Base-by-base conservation (phyloP, 2,113 vertebrate genomes). In the Hiodon alosoides region DNA sequence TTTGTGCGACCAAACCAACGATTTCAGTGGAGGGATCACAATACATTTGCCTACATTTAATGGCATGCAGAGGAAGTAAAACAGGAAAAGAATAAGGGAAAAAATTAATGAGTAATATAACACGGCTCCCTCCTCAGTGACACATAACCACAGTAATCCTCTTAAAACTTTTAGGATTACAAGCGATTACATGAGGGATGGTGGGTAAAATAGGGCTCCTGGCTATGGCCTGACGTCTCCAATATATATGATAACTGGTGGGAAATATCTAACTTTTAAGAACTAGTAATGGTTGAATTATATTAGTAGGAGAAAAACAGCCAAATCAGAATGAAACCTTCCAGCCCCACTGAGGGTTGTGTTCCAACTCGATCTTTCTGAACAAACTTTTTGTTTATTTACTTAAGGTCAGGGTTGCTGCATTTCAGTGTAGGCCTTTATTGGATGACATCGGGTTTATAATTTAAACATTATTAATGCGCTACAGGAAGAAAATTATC, bases 231-330 rank as follows among this genome's bases (percentile, higher is more conserved):
- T 5, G 51, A 73, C 77, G 78, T 76, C 31, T 31, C 31, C 31
- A 31, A 31, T 31, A 31, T 31, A 31, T 1, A 31, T 31, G 31
- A 31, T 31, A 31, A 31, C 31, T 77, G 76, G 59, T 71, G 72
- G 72, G 53, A 48, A 50, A 71, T 75, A 59, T 72, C 65, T 55
- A 75, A 73, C 71, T 79, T 76, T 69, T 51, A 72, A 67, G 74
- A 66, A 77, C 72, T 79, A 75, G 69, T 59, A 73, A 69, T 71
- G 55, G 66, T 61, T 55, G 65, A 75, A 61, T 68, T 69, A 72
- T 81, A 81, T 81, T 76, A 81, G 76, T 72, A 76, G 74, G 64
- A 76, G 67, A 79, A 72, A 69, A 53, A 70, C 79, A 80, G 79
- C 72, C 71, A 73, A 74, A 68, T 79, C 47, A 67, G 73, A 78